Percentiles rank a stretch among this genome's conserved stretches.
Conservation (phyloP, 2,888 invertebrate genomes). For the Ernsta delagoae region DNA sequence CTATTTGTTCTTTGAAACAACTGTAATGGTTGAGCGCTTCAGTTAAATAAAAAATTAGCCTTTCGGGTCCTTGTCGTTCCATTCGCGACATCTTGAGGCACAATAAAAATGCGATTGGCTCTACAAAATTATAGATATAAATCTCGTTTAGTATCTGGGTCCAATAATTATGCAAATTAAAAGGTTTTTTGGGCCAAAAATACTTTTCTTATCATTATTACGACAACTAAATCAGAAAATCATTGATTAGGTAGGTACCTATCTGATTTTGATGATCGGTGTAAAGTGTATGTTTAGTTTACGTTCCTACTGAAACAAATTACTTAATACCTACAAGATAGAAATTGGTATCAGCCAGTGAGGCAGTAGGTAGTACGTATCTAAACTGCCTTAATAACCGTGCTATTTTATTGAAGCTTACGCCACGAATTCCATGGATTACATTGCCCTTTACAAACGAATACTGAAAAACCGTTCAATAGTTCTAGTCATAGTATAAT, state of each 20-base stretch:
- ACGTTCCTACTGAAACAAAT: too few relatives aligned
- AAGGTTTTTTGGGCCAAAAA: background rate
- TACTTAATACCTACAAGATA: too few relatives aligned
- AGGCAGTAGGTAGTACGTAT: too few relatives aligned
- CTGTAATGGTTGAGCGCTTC: conserved; percentile 79
- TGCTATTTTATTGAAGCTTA: too few relatives aligned
- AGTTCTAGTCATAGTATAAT: conserved; percentile 50
- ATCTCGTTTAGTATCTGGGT: background rate
- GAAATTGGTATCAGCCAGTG: too few relatives aligned
- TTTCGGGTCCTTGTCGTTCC: conserved; percentile 60
- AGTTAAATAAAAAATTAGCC: conserved; percentile 72
- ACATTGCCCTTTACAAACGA: conserved; percentile 35
- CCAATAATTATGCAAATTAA: background rate
- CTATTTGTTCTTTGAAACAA: conserved; percentile 84
- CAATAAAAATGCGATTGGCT: conserved; percentile 18
- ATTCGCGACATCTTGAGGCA: conserved; percentile 38
- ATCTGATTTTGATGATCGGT: too few relatives aligned
- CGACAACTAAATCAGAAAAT: too few relatives aligned
- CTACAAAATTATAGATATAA: background rate
- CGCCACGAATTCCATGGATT: conserved; percentile 20
- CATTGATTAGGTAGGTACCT: too few relatives aligned
- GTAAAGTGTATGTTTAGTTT: too few relatives aligned
- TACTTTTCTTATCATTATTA: too few relatives aligned
- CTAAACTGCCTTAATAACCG: too few relatives aligned
- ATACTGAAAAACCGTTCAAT: conserved; percentile 48